A percentile compares a stretch with the other conserved stretches of the same genome.
phyloP scores from a whole-genome alignment of 1,140 invertebrate genomes.

The Nasonia giraulti region DNA sequence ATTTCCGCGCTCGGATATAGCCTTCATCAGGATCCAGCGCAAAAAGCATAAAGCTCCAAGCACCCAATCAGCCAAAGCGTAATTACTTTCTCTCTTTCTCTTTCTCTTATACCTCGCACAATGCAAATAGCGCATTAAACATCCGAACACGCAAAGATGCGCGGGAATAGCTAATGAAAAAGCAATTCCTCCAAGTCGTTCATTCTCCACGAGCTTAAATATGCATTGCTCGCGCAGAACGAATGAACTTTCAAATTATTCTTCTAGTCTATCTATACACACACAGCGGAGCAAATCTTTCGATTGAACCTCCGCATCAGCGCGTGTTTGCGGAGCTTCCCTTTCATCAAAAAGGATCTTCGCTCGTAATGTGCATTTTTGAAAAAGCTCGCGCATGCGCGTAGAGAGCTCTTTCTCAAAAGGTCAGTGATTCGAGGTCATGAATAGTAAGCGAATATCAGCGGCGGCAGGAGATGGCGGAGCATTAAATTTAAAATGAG shows the following conservation, averaged over 20 bases:
- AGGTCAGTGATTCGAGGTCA: background rate
- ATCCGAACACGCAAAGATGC: background rate
- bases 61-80: background rate
- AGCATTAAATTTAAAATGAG: background rate
- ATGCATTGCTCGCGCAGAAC: background rate
- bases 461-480: too few relatives aligned
- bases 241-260: constrained; percentile 15
- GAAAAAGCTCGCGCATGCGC: background rate
- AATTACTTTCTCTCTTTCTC: background rate
- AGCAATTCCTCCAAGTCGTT: background rate
- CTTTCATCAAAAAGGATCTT: background rate
- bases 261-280: background rate
- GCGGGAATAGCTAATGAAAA: background rate
- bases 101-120: background rate
- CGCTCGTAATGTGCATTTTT: background rate
- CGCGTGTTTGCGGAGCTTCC: constrained; percentile 3
- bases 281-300: background rate
- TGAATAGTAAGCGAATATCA: background rate
- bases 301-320: background rate
- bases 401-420: background rate
- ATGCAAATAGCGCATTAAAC: background rate
- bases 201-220: background rate
- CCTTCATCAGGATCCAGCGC: background rate
- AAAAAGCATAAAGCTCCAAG: background rate
- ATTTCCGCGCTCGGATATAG: background rate